Evolutionary conservation across 2,888 invertebrate species (phyloP), one percentile per base, ranked within the genome.

Genomic region (Strigamia maritima): DNA sequence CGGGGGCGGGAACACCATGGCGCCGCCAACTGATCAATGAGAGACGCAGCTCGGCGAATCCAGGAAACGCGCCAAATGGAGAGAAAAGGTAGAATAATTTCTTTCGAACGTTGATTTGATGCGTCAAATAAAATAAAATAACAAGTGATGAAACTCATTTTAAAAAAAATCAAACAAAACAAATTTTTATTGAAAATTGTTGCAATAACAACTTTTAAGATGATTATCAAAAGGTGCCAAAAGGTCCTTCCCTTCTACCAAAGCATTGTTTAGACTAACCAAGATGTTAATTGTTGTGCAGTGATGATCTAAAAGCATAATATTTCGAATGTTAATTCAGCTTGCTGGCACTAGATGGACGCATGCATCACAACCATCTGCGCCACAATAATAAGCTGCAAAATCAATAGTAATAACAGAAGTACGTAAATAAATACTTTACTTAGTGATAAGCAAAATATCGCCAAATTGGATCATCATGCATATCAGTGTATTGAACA

Each of bases 1-100:
- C 65, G 65, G 65, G 65, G 65, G 65, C 65, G 65, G 65, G 65
- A 65, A 65, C 65, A 28, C 65, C 65, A 65, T 65, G 65, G 65
- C 65, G 65, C 65, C 65, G 65, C 26, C 28, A 65, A 65, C 65
- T 65, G 65, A 65, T 65, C 65, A 65, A 65, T 65, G 65, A 26
- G 65, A 65, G 65, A 24, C 65, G 24, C 65, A 65, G 28, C 65
- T 65, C 65, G 65, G 65, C 65, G 65, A 26, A 65, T 65, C 65
- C 65, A 65, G 65, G 26, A 65, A 28, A 26, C 49, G 65, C 65
- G 65, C 65, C 31, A 28, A 28, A 26, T 8, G 65, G 65, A 24
- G 65, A 24, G 65, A 26, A 65, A 65, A 65, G 65, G 65, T 65
- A 28, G 65, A 26, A 26, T 65, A 65, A 65, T 65, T 65, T 65